Evolutionary conservation across 2,888 invertebrate species (phyloP).

Genomic region (Luperina nickerlii): DNA sequence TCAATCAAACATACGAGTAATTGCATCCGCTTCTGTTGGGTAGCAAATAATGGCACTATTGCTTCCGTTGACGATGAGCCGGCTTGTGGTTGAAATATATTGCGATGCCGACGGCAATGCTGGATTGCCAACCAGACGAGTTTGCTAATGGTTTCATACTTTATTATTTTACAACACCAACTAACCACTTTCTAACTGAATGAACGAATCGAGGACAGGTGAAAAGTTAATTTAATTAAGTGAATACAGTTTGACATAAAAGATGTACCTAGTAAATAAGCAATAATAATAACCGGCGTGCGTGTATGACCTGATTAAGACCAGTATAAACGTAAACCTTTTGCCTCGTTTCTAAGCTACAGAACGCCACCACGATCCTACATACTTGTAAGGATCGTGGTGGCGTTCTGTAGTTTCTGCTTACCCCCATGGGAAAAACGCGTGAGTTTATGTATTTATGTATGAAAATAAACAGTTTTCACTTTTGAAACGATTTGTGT

Average conservation of each 20-base stretch:
- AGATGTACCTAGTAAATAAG: not conserved
- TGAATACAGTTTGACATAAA: not conserved
- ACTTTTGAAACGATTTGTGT: not conserved
- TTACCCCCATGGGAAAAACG: not conserved
- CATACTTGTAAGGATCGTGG: not conserved
- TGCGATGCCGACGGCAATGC: slow-evolving; percentile 19
- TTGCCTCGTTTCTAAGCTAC: too few species aligned
- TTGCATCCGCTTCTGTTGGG: slow-evolving; percentile 34
- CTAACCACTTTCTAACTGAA: not conserved
- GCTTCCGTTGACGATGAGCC: slow-evolving; percentile 48
- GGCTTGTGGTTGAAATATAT: slow-evolving; percentile 43
- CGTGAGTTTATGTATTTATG: not conserved
- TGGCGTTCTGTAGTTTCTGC: not conserved
- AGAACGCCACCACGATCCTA: too few species aligned
- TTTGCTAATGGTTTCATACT: not conserved
- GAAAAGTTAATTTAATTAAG: not conserved
- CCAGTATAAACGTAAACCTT: not conserved
- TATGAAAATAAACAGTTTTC: not conserved
- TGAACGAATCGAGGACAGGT: not conserved
- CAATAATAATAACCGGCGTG: not conserved
- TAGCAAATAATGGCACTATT: slow-evolving; percentile 47
- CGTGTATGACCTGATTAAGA: too few species aligned
- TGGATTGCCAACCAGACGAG: not conserved
- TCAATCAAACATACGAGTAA: slow-evolving; percentile 31
- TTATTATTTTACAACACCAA: slow-evolving; percentile 1